Conservation (phyloP, 2,113 vertebrate species). For the Vireo altiloquus region DNA sequence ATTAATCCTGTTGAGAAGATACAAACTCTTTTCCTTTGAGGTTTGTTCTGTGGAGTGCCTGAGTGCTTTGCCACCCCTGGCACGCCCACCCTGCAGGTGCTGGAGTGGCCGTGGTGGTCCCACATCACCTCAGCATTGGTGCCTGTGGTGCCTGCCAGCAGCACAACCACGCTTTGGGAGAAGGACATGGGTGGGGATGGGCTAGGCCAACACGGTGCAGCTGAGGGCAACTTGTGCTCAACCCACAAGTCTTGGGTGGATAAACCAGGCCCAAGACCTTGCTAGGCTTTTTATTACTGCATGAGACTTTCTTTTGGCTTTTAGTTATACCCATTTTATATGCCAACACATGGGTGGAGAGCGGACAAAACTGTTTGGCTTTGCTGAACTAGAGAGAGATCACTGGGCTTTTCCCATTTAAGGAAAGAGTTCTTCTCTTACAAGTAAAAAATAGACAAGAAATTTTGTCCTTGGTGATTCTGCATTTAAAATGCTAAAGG, state of each 20-base stretch:
- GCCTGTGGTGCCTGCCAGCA: not conserved
- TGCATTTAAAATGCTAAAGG: not conserved
- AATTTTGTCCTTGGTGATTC: not conserved
- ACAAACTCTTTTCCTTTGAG: not conserved
- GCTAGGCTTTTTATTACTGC: not conserved
- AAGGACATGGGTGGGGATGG: not conserved
- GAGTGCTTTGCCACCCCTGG: not conserved
- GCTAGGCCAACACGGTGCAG: not conserved
- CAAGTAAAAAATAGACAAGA: not conserved
- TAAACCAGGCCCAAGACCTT: not conserved
- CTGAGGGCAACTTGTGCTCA: not conserved
- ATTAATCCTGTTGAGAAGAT: not conserved
- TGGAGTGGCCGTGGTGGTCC: not conserved
- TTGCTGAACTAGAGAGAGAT: not conserved
- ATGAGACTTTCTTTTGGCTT: not conserved
- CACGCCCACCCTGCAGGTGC: rapidly evolving
- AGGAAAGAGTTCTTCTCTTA: not conserved
- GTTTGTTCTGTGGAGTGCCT: not conserved
- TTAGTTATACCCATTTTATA: not conserved
- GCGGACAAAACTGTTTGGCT: not conserved
- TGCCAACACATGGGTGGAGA: rapidly evolving
- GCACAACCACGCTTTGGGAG: not conserved
- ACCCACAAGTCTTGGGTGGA: not conserved
- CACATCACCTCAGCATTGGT: too few species aligned
- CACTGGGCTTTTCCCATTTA: not conserved